Evolutionary conservation across 2,797 vertebrate genomes (phyloP), one percentile per base, ranked within the genome.

Genomic region (Rhyacichthys aspro): DNA sequence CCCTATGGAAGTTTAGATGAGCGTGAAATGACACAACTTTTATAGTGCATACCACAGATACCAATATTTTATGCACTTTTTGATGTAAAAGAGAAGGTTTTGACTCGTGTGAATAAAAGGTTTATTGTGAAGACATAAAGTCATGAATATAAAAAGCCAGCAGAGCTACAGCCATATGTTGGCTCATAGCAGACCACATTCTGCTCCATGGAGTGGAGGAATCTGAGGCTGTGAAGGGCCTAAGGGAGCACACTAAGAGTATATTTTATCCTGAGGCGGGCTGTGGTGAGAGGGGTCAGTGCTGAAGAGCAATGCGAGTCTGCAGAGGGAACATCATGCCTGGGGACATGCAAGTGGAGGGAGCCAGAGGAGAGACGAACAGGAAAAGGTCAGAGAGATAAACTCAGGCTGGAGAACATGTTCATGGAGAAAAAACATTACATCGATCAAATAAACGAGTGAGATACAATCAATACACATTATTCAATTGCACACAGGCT

Each of bases 241-340:
- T 63, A 4, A 50, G 76, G 76, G 78, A 81, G 58, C 58, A 63
- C 63, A 60, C 53, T 48, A 55, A 62, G 67, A 83, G 67, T 78
- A 81, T 85, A 80, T 85, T 80, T 89, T 75, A 84, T 79, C 72
- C 59, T 79, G 81, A 89, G 70, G 63, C 70, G 66, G 60, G 59
- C 63, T 47, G 79, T 62, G 70, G 82, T 77, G 72, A 80, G 65
- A 74, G 64, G 68, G 83, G 85, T 88, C 83, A 82, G 72, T 43
- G n/a, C 63, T 32, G 70, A 65, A 67, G 67, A 77, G 67, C 64
- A n/a, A 59, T 28, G 59, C 60, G 52, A 64, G 59, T 53, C 58
- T 48, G 38, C 19, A 5, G 33, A 61, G 48, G n/a, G 72, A 75
- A 58, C 66, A 55, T 57, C 41, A 50, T 69, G 82, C 64, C 62